Conservation (phyloP, 2,888 invertebrate genomes). For the Scaptomyza caliginosa region DNA sequence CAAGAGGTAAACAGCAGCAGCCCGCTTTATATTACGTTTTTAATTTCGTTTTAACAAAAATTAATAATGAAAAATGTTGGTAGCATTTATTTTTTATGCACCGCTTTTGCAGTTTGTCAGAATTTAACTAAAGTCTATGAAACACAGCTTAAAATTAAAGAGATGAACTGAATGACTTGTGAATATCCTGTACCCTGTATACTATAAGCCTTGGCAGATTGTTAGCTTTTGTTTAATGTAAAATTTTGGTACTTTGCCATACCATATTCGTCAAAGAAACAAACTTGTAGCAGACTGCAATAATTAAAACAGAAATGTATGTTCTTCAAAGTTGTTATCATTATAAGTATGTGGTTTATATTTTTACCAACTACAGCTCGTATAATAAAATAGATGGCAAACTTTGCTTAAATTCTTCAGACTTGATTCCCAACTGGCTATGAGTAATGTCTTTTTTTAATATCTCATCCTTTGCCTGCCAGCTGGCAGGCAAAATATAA, state of each 20-base stretch:
- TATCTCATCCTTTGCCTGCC: not conserved
- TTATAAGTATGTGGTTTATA: not conserved
- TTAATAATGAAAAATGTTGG: not conserved
- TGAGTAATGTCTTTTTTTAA: conserved; percentile 22
- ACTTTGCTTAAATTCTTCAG: not conserved
- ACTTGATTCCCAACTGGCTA: conserved; percentile 30
- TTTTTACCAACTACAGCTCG: not conserved
- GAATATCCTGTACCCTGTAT: not conserved
- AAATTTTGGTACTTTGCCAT: not conserved
- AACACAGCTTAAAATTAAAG: not conserved
- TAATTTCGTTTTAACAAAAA: not conserved
- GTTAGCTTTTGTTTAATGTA: too few relatives aligned
- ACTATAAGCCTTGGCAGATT: not conserved
- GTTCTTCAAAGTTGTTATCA: not conserved
- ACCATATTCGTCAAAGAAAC: not conserved
- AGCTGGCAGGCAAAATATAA: not conserved
- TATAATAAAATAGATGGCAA: conserved; percentile 6
- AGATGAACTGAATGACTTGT: too few relatives aligned
- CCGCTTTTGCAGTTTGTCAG: not conserved
- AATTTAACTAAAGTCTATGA: not conserved
- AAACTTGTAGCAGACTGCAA: not conserved
- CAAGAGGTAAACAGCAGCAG: not conserved
- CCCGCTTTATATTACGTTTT: too few relatives aligned
- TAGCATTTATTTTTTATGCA: not conserved
- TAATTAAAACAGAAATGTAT: not conserved